phyloP scores from a whole-genome alignment of 2,797 vertebrate species.

The Novumbra hubbsi region DNA sequence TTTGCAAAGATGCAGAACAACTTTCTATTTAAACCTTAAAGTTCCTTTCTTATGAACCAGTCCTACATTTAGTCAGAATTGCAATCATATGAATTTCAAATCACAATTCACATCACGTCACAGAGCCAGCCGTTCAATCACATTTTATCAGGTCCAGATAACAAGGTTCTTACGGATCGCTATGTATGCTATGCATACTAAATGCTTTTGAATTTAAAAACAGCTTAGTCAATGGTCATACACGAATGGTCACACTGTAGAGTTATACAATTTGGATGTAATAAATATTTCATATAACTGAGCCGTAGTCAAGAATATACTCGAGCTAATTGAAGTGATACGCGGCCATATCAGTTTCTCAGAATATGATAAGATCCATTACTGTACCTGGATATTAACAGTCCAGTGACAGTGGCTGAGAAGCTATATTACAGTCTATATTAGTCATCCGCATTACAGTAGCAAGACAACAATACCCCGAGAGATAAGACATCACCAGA shows the following conservation, averaged over 20 bases:
- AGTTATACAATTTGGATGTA: background rate
- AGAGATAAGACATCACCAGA: background rate
- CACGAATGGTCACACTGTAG: background rate
- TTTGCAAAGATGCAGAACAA: background rate
- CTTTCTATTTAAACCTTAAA: background rate
- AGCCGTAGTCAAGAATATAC: background rate
- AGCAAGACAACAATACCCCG: background rate
- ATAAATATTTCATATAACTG: background rate
- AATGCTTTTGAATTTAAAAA: slow-evolving; percentile 2
- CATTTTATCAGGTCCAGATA: background rate
- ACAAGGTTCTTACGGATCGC: background rate
- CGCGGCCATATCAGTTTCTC: background rate
- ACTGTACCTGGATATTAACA: background rate
- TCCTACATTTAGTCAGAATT: background rate
- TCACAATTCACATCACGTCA: background rate
- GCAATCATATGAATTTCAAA: background rate
- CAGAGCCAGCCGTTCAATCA: background rate
- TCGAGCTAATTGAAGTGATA: background rate
- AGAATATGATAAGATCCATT: background rate
- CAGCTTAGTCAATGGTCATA: background rate
- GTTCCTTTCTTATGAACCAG: background rate
- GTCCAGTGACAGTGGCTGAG: background rate
- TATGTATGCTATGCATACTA: background rate
- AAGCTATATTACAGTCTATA: background rate
- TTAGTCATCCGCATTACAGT: background rate